Conservation (phyloP, 2,113 vertebrate species). For the Athene noctua region DNA sequence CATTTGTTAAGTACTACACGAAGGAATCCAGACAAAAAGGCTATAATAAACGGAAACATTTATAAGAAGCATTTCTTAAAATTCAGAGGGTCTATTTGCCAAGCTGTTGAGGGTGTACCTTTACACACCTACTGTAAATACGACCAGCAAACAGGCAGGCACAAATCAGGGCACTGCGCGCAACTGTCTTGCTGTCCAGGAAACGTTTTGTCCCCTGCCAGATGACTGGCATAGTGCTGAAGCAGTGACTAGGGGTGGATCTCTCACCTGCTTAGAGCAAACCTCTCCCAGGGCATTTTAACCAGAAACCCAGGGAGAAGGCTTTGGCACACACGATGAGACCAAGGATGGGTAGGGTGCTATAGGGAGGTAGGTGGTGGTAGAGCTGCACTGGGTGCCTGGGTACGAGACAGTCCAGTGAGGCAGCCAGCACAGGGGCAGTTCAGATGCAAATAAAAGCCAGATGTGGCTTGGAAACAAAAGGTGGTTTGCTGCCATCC, state of each 20-base stretch:
- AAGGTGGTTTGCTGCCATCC: background rate
- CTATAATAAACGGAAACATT: background rate
- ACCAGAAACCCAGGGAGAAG: background rate
- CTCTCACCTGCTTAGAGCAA: background rate
- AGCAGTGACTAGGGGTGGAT: background rate
- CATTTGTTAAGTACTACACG: background rate
- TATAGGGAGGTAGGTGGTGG: background rate
- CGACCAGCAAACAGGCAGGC: background rate
- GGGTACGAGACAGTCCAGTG: background rate
- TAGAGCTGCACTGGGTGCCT: background rate
- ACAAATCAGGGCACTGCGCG: rapidly evolving
- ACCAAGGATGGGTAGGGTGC: background rate
- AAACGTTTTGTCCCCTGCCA: background rate
- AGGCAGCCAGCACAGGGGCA: background rate
- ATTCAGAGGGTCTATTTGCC: background rate
- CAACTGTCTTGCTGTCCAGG: rapidly evolving
- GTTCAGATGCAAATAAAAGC: background rate
- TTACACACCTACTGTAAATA: background rate
- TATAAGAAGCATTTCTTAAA: background rate
- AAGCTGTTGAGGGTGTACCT: background rate
- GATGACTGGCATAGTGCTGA: background rate
- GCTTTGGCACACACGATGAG: background rate
- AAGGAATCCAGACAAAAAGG: background rate
- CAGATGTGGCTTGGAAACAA: background rate
- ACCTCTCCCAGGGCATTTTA: background rate